Conservation (phyloP, 2,888 invertebrate genomes). For the Dryomyza anilis region DNA sequence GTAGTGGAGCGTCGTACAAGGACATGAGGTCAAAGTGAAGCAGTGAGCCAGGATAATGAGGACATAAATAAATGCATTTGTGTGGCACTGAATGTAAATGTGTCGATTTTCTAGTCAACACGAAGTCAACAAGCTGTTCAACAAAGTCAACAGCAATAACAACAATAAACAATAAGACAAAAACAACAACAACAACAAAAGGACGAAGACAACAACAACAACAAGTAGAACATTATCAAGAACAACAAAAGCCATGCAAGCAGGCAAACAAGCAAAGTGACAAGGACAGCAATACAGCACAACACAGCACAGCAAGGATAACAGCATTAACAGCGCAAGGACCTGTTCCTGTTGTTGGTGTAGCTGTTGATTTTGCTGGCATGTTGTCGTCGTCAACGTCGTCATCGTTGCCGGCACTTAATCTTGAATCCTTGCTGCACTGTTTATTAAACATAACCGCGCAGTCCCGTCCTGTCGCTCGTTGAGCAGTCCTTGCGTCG, state of each 20-base stretch:
- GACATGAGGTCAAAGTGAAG: not conserved
- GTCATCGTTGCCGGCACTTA: not conserved
- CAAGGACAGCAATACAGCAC: not conserved
- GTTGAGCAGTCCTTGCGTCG: not conserved
- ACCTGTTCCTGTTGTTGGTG: not conserved
- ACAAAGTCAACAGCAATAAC: not conserved
- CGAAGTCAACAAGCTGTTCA: not conserved
- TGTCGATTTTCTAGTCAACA: slow-evolving; percentile 11
- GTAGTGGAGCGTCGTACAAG: not conserved
- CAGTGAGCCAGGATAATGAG: not conserved
- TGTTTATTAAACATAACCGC: slow-evolving; percentile 20
- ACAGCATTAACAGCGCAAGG: not conserved
- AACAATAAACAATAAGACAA: slow-evolving; percentile 1
- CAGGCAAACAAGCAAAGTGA: not conserved
- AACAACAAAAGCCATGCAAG: not conserved
- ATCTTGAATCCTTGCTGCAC: slow-evolving; percentile 4
- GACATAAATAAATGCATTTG: slow-evolving; percentile 16
- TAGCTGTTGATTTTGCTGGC: not conserved
- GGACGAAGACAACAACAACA: not conserved
- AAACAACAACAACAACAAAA: slow-evolving; percentile 1
- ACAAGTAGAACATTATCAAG: not conserved
- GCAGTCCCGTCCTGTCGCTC: not conserved
- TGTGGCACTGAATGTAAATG: not conserved
- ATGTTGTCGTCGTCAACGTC: not conserved
- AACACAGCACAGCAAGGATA: not conserved